Evolutionary conservation across 2,113 vertebrate genomes (phyloP), one percentile per base, ranked within the genome.

Genomic region (Platysternon megacephalum): DNA sequence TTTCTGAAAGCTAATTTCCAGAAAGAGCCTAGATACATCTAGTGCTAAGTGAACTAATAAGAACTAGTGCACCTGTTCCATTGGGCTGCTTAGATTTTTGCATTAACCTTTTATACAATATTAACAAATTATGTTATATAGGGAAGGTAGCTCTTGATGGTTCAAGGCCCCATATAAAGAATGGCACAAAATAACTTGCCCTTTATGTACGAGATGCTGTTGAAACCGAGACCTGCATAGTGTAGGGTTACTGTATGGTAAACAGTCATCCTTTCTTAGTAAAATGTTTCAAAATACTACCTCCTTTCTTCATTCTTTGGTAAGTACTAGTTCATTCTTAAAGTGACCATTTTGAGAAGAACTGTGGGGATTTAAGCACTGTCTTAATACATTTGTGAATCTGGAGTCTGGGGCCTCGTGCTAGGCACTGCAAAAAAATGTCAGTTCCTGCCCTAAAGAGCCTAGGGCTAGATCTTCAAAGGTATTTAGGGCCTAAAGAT

Each of bases 241-340:
- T 90, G 32, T 4, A 48, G 58, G 90, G 68, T 79, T 87, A 39
- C 12, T 61, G 8, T 17, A 5, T 84, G 13, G 26, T 78, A 46
- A 78, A 46, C 6, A 28, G 74, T 46, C 10, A 13, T 28, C 44
- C 5, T 56, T 93, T 11, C 8, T 10, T 11, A 82, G 84, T 29
- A 49, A 79, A 49, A 78, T 24, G 9, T 17, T 56, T 79, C 0
- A 4, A 5, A 78, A 72, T 65, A 7, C 2, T 2, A 7, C 6
- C 29, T 49, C 51, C 19, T 83, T 86, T 13, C 42, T 85, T 65
- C 1, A 0, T n/a, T 55, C 11, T 79, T 0, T 12, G 84, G 4
- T 74, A 81, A 52, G 21, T 68, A 65, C 26, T 74, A 65, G 4
- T 44, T 49, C 13, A 53, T 44, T 55, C 13, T 22, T n/a, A 46